Evolutionary conservation across 2,113 vertebrate species (phyloP).

Genomic region (Xiphorhynchus elegans): DNA sequence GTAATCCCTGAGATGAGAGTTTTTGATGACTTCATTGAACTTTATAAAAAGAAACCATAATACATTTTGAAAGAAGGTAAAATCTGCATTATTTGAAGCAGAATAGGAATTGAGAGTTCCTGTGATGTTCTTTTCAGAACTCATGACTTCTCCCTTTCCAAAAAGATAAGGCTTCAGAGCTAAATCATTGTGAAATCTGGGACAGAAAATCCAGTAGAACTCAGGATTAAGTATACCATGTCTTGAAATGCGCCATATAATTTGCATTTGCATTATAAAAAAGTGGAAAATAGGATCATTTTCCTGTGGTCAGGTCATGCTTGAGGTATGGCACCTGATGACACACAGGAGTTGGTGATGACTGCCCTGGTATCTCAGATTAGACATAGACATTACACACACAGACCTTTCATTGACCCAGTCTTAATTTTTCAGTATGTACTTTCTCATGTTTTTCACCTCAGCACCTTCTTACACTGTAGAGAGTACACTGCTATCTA

Average conservation of each 20-base stretch:
- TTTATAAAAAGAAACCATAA: neutral
- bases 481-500: neutral
- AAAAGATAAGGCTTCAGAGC: neutral
- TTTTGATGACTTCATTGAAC: constrained; percentile 16
- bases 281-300: neutral
- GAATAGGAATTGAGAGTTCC: neutral
- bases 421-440: neutral
- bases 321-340: neutral
- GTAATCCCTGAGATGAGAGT: neutral
- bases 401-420: neutral
- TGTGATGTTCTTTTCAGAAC: neutral
- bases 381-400: neutral
- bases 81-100: neutral
- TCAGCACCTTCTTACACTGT: neutral
- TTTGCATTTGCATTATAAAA: neutral
- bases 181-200: neutral
- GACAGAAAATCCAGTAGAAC: neutral
- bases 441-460: neutral
- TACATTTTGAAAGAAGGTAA: neutral
- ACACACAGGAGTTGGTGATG: neutral
- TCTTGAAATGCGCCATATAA: neutral
- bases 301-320: neutral
- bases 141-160: neutral
- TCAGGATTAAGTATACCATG: neutral
- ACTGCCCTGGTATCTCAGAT: neutral